phyloP scores from a whole-genome alignment of 2,113 vertebrate species.

The Urocitellus parryii region DNA sequence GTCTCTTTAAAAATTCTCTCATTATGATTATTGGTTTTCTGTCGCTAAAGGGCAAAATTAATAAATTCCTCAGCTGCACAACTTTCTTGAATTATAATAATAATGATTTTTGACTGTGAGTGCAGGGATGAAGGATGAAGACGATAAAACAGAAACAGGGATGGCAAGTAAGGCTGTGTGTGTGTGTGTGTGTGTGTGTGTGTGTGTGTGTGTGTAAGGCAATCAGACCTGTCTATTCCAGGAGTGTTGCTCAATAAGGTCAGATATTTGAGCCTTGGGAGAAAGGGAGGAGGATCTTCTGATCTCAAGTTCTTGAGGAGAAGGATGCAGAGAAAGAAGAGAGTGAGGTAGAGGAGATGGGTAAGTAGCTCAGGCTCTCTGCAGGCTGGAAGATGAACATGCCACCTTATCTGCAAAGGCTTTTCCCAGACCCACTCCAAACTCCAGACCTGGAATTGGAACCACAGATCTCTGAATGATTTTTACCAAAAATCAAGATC shows the following conservation, averaged over 20 bases:
- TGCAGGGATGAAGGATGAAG: slow-evolving; percentile 28
- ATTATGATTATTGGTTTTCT: slow-evolving; percentile 74
- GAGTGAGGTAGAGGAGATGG: background rate
- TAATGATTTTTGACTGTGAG: slow-evolving; percentile 61
- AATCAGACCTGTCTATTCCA: background rate
- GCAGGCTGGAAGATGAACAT: background rate
- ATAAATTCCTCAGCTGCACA: slow-evolving; percentile 72
- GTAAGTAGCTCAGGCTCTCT: background rate
- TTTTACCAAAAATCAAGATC: background rate
- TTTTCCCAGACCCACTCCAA: background rate
- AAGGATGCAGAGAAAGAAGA: background rate
- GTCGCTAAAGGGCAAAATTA: slow-evolving; percentile 77
- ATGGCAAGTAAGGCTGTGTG: background rate
- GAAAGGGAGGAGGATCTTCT: background rate
- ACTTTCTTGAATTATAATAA: slow-evolving; percentile 77
- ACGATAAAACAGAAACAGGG: slow-evolving; percentile 59
- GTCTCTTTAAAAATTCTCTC: slow-evolving; percentile 53
- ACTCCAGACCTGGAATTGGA: background rate
- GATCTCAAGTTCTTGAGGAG: background rate
- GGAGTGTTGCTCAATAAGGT: background rate
- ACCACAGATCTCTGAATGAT: background rate
- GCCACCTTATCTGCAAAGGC: background rate
- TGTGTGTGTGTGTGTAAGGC: too few relatives aligned
- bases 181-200: too few relatives aligned
- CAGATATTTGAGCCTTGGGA: background rate